Base-by-base conservation (phyloP, 23 tunicate species). In the Phallusia fumigata region DNA sequence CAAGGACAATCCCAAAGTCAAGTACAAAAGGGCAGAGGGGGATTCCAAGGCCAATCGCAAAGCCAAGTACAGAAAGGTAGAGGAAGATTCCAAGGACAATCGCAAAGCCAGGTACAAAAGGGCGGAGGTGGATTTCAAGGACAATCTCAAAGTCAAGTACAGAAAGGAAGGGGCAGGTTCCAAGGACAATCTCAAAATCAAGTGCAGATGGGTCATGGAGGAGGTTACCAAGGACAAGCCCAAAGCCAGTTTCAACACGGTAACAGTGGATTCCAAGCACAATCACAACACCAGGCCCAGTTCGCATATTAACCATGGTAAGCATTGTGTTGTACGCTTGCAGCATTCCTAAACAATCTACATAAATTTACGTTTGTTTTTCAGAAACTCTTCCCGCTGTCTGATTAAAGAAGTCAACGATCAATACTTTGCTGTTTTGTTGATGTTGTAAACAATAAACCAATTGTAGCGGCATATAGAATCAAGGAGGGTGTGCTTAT, bases 151-250 rank as follows among this genome's bases (percentile, higher is more conserved):
- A 36, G 51, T 33, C 83, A 80, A 26, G 32, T 53, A 31, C 83
- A 80, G 26, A 64, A 83, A 19, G 85, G 85, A 5, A 26, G 53
- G 6, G 77, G 77, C 16, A 53, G 80, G 3, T 51, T 51, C 86
- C 86, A 74, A 13, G 78, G 78, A 74, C 78, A 74, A 74, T 33
- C 45, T 12, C 40, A 74, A 33, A 64, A 33, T 18, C 79, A 74
- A 35, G 36, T 77, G 11, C 84, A 81, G 22, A 12, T 12, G 6
- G 44, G 74, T 15, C 31, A 77, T n/a, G n/a, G n/a, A 40, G 65
- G 79, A 22, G 82, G 82, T 11, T 79, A 12, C 82, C 82, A 74
- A 73, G 86, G 86, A 35, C 86, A 83, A 28, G 32, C 80, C n/a
- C 86, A 83, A 30, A 73, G 64, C 58, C 84, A 81, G 30, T 44